Base-by-base conservation (phyloP, 2,888 invertebrate genomes). In the Drosophila atripex region DNA sequence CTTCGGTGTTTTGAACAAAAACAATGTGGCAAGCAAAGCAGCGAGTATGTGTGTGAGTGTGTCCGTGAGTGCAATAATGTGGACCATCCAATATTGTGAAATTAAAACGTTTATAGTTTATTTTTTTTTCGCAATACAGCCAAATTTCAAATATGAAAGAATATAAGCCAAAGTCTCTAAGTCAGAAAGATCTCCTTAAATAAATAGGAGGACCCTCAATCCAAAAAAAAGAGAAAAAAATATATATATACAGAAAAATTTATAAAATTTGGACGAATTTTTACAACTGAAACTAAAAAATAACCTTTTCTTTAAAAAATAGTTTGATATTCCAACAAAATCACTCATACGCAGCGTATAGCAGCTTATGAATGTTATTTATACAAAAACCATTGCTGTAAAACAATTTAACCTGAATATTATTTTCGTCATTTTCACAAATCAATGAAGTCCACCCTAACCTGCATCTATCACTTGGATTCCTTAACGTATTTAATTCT, bases 391-490 rank as follows among this genome's bases (percentile, higher is more conserved):
- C 38, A 41, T 18, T 18, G 16, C 16, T 12, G 9, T 43, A 12
- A 21, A 21, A 9, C 16, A 1, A 21, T 21, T 43, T 12, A 7
- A n/a, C 7, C 21, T 43, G 21, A 12, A 21, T 6, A 6, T 4
- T 9, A 21, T 43, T 12, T 5, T 43, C 16, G 12, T 12, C n/a
- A 21, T 1, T 14, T 14, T 43, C 9, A 0, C 21, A 56, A 39
- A 39, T 38, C n/a, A 23, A 30, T 25, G 16, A 9, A 5, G 59
- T 63, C 59, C 63, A 63, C 59, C 41, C 68, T 32, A 47, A 50
- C 35, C 57, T 69, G 69, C 60, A 50, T 54, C 76, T 80, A 83
- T 82, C 80, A 82, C 80, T 63, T 72, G 56, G 66, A 79, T 72
- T 72, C 61, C 79, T 79, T 79, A 80, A 45, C 57, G 59, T 41